Base-by-base conservation (phyloP, 2,797 vertebrate species). In the Peromyscus melanophrys region DNA sequence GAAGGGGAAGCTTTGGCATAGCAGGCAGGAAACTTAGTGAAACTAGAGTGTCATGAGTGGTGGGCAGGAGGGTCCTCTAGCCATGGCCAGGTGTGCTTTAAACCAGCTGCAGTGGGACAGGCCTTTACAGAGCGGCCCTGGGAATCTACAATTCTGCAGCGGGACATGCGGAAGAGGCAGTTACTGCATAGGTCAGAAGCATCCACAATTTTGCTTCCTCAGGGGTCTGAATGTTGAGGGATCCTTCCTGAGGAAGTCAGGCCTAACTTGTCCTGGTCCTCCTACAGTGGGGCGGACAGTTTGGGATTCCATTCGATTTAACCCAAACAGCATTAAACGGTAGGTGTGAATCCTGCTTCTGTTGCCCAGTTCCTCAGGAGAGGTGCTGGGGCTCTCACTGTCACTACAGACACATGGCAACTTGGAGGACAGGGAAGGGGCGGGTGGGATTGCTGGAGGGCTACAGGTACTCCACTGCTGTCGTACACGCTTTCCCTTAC, bases 201-300 rank as follows among this genome's bases (percentile, higher is more conserved):
- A 83, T 90, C 40, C 52, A 85, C 43, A 90, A 52, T 29, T 92
- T 85, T 75, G 49, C 25, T 29, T 96, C 43, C 61, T 96, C 81
- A 65, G 76, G 76, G 19, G 34, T 95, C 25, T 96, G 49, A 85
- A 92, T 40, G 49, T 90, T 0, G 0, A 95, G 63, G 59, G 29
- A 95, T 93, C 19, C 61, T 96, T 97, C 34, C 91, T 49, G 25
- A 92, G 49, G 67, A 97, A 97, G 65, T 43, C 59, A 86, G 55
- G 17, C 52, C 77, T 94, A 77, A 71, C 86, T 97, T 29, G 31
- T 82, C 16, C 91, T 93, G 49, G 77, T 49, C 65, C 80, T 96
- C 93, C 78, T 90, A 63, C 63, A 52, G 43, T 55, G 75, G 80
- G 49, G 82, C 65, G 69, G 75, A 81, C 94, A 81, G 29, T 61